These are phyloP conservation scores for Archilochus colubris DNA, from an alignment of 2,113 vertebrate species.

Conservation along the genomic window DNA sequence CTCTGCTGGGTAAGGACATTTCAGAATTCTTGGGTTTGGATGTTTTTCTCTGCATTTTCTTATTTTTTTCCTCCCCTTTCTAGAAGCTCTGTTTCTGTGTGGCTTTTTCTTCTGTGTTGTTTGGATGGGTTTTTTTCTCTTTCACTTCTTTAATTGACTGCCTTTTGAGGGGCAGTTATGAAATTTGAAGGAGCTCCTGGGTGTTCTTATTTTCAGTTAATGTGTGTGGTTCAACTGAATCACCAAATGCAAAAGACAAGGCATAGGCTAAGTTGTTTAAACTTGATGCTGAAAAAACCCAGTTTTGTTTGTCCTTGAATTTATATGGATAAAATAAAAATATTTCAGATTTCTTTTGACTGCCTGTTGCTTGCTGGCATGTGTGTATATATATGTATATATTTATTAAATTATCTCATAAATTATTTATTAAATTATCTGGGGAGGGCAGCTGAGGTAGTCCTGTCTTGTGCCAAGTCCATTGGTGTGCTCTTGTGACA, in stretches of 20 bases:
- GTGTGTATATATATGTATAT: not conserved
- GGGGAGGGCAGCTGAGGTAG: slow-evolving; percentile 41
- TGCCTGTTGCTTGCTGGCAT: not conserved
- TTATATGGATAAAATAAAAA: not conserved
- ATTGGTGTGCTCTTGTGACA: slow-evolving; percentile 1
- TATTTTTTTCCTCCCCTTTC: not conserved
- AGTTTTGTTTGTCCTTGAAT: slow-evolving; percentile 45
- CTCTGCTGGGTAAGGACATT: not conserved
- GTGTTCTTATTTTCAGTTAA: not conserved
- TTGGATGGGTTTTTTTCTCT: too few species aligned
- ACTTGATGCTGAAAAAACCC: not conserved
- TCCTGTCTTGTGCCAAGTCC: slow-evolving; percentile 34
- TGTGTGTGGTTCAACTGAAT: slow-evolving; percentile 31
- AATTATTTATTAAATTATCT: not conserved
- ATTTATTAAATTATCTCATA: not conserved
- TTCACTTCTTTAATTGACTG: not conserved
- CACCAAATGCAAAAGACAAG: not conserved
- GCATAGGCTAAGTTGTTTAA: not conserved
- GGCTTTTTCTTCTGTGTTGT: not conserved
- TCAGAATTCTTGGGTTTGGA: not conserved
- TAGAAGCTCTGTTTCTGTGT: not conserved
- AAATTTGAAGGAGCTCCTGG: not conserved
- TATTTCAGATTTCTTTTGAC: not conserved
- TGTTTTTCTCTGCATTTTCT: not conserved
- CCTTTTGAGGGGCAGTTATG: not conserved